Conservation (phyloP, 2,113 vertebrate species). For the Alces alces region DNA sequence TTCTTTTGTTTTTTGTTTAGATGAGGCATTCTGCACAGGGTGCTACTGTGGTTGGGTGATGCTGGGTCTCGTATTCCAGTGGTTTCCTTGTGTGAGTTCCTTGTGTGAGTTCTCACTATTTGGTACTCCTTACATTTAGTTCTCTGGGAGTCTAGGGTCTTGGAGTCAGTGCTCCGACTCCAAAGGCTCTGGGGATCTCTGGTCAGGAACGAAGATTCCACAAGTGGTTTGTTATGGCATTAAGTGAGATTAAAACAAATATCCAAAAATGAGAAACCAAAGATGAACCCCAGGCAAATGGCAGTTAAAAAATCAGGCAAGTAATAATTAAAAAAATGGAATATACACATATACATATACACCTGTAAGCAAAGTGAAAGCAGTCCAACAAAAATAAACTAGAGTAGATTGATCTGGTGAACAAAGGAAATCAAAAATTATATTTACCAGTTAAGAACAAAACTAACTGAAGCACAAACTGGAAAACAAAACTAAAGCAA, state of each 20-base stretch:
- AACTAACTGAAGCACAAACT: neutral
- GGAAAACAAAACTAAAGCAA: neutral
- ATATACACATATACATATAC: neutral
- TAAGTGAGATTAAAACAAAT: neutral
- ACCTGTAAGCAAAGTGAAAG: neutral
- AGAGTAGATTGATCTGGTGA: neutral
- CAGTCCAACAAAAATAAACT: neutral
- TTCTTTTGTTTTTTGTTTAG: neutral
- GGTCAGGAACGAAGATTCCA: neutral
- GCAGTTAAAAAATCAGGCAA: neutral
- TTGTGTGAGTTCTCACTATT: neutral
- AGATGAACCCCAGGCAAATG: neutral
- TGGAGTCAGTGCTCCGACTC: neutral
- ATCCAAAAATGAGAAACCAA: neutral
- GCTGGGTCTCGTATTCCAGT: neutral
- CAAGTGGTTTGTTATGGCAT: neutral
- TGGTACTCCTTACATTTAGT: neutral
- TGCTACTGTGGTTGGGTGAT: neutral
- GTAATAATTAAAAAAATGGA: neutral
- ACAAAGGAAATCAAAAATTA: neutral
- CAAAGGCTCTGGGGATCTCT: neutral
- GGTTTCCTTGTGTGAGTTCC: too few species aligned
- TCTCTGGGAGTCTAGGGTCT: neutral
- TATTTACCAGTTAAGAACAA: neutral
- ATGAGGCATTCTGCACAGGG: neutral